Conservation (phyloP, 2,113 vertebrate genomes). For the Bos javanicus region DNA sequence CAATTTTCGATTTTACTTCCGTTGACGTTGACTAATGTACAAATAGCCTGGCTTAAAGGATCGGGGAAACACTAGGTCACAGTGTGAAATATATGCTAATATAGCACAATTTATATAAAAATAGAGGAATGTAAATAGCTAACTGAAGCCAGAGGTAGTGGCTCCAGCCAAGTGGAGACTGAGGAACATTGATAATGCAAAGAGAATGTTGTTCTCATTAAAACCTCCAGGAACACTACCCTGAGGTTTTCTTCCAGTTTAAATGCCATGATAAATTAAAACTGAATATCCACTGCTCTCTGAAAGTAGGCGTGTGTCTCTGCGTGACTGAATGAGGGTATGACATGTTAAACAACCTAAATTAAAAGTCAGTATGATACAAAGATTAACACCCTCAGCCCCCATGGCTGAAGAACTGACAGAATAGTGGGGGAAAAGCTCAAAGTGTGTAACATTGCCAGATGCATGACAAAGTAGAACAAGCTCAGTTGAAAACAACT, state of each 20-base stretch:
- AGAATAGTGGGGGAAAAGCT: not conserved
- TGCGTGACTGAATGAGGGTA: not conserved
- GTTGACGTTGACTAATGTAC: slow-evolving; percentile 77
- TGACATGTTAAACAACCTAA: not conserved
- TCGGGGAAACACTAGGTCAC: slow-evolving; percentile 78
- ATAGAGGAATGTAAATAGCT: slow-evolving; percentile 81
- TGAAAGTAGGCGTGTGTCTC: not conserved
- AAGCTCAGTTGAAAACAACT: not conserved
- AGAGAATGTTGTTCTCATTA: slow-evolving; percentile 36
- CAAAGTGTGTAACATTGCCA: not conserved
- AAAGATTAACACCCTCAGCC: not conserved
- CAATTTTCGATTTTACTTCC: slow-evolving; percentile 69
- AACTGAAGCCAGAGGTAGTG: slow-evolving; percentile 75
- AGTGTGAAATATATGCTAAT: slow-evolving; percentile 82
- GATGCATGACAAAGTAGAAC: not conserved
- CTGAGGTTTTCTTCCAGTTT: slow-evolving; percentile 16
- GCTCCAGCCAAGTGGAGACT: slow-evolving; percentile 68
- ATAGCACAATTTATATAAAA: slow-evolving; percentile 81
- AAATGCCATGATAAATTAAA: not conserved
- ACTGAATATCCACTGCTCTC: slow-evolving; percentile 22
- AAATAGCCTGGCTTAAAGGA: slow-evolving; percentile 73
- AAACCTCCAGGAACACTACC: slow-evolving; percentile 22
- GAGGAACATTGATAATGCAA: slow-evolving; percentile 73
- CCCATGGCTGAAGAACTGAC: not conserved
- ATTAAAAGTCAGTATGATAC: not conserved